A percentile compares a stretch with the other conserved stretches of the same genome.
Evolutionary conservation across 1,140 invertebrate genomes (phyloP).

Genomic region (Papilio machaon): DNA sequence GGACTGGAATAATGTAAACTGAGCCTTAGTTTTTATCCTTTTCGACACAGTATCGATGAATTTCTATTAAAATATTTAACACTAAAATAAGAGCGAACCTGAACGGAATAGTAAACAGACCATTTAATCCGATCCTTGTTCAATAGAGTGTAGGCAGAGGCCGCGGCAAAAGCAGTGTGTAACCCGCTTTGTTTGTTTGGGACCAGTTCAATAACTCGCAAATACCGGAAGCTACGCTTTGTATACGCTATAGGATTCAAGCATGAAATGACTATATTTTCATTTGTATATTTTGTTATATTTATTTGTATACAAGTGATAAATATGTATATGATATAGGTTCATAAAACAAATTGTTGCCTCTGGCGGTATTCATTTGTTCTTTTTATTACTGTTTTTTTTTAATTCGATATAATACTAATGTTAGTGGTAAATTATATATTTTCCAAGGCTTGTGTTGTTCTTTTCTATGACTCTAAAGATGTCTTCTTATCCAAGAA

Average conservation of each 20-base stretch:
- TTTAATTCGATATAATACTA: too few relatives aligned
- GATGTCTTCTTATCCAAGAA: not conserved
- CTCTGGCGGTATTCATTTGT: too few relatives aligned
- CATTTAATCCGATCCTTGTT: constrained; percentile 17
- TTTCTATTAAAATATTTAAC: not conserved
- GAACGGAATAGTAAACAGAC: not conserved
- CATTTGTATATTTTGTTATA: not conserved
- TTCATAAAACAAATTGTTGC: not conserved
- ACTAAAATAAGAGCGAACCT: not conserved
- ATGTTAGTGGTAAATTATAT: too few relatives aligned
- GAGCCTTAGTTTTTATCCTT: too few relatives aligned
- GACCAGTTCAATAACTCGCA: constrained; percentile 10
- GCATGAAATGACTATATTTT: not conserved
- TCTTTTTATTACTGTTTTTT: too few relatives aligned
- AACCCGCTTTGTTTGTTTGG: not conserved
- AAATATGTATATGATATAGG: not conserved
- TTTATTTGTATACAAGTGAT: not conserved
- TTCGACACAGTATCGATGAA: too few relatives aligned
- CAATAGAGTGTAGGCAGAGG: constrained; percentile 4
- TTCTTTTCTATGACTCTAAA: too few relatives aligned
- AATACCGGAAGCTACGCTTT: not conserved
- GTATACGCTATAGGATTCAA: not conserved
- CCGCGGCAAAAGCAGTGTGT: not conserved
- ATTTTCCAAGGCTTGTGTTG: too few relatives aligned
- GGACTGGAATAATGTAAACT: too few relatives aligned